Evolutionary conservation across 2,113 vertebrate species (phyloP).

Genomic region (Rhadina sibilatrix): DNA sequence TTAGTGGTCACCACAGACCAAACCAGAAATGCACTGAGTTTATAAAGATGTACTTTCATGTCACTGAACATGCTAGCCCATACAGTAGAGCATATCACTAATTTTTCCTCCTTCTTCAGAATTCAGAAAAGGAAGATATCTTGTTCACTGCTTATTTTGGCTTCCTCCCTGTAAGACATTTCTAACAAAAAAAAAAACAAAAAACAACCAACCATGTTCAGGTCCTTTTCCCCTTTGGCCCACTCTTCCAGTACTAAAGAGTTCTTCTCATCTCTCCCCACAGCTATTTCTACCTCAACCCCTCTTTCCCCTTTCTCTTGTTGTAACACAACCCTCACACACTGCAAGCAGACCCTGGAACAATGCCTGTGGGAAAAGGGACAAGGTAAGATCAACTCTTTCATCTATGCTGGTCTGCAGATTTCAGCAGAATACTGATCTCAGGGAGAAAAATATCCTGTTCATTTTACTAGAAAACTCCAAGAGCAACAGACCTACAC

Average conservation of each 20-base stretch:
- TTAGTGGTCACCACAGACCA: conserved; percentile 41
- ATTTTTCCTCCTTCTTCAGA: neutral
- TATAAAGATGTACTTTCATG: conserved; percentile 6
- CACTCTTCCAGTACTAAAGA: neutral
- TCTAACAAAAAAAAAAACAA: neutral
- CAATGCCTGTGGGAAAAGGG: neutral
- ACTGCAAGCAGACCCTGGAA: neutral
- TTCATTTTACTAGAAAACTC: neutral
- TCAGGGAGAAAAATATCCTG: neutral
- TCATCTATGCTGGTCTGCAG: neutral
- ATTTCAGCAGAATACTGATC: neutral
- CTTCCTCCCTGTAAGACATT: neutral
- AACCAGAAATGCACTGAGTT: conserved; percentile 43
- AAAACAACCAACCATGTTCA: fast-evolving
- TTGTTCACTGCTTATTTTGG: neutral
- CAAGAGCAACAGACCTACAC: neutral
- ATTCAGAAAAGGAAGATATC: neutral
- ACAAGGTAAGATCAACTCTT: neutral
- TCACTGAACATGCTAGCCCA: neutral
- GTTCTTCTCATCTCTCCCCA: neutral
- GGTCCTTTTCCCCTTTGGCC: neutral
- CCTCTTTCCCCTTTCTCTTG: fast-evolving
- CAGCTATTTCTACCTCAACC: fast-evolving
- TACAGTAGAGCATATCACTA: neutral
- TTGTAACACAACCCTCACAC: neutral